phyloP scores from a whole-genome alignment of 2,888 invertebrate genomes.

The Metacarcinus magister region DNA sequence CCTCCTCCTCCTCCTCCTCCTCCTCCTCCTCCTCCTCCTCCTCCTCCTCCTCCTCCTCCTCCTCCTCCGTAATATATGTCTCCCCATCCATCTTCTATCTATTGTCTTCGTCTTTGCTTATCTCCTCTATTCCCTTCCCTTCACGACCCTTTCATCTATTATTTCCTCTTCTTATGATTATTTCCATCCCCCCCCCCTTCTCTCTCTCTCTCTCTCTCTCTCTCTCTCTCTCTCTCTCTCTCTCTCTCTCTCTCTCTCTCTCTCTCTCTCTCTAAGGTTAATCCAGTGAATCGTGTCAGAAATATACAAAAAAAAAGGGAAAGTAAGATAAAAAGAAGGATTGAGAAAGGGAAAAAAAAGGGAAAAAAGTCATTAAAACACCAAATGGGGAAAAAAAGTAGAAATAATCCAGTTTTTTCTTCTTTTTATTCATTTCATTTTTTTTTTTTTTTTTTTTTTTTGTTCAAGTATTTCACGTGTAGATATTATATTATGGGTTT shows the following conservation, averaged over 20 bases:
- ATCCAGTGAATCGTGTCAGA: background rate
- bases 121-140: constrained; percentile 6
- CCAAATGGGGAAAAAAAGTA: background rate
- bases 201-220: constrained; percentile 28
- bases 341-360: background rate
- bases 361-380: background rate
- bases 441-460: background rate
- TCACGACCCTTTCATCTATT: background rate
- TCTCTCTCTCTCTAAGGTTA: background rate
- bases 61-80: constrained; percentile 27
- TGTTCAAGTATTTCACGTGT: background rate
- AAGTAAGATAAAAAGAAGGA: background rate
- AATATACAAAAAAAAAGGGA: background rate
- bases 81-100: background rate
- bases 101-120: background rate
- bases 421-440: background rate
- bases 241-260: background rate
- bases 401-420: background rate
- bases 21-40: background rate
- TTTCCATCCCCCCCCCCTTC: background rate
- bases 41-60: constrained; percentile 40
- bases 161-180: background rate
- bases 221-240: background rate
- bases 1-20: background rate
- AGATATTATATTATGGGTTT: background rate